phyloP scores from a whole-genome alignment of 1,140 invertebrate genomes.

The Nomia melanderi region DNA sequence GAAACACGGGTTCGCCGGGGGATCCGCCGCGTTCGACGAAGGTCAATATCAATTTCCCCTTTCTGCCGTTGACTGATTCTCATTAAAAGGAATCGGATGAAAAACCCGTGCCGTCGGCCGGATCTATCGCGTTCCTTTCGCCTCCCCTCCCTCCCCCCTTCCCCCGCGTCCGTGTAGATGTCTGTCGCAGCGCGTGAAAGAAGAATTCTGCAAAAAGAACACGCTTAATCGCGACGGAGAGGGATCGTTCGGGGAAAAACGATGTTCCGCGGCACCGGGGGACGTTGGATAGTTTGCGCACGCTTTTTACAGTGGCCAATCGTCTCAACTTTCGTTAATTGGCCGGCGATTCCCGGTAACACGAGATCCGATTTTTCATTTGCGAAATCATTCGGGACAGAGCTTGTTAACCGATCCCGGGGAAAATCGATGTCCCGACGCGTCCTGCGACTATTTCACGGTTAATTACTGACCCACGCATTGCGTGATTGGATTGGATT shows the following conservation, averaged over 20 bases:
- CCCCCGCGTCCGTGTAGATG: background rate
- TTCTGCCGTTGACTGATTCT: constrained; percentile 12
- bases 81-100: constrained; percentile 14
- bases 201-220: background rate
- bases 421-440: background rate
- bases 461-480: background rate
- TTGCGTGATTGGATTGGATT: background rate
- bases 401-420: too few species aligned
- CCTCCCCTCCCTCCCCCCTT: background rate
- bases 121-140: background rate
- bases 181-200: background rate
- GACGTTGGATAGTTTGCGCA: too few species aligned
- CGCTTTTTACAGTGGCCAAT: too few species aligned
- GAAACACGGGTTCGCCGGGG: constrained; percentile 12
- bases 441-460: background rate
- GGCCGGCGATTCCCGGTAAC: background rate
- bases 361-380: background rate
- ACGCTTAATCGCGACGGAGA: constrained; percentile 10
- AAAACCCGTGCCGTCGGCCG: background rate
- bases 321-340: background rate
- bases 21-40: background rate
- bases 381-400: background rate
- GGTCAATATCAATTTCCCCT: constrained; percentile 43
- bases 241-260: too few species aligned
- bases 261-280: too few species aligned